Conservation (phyloP, 2,113 vertebrate genomes). For the Gavialis gangeticus region DNA sequence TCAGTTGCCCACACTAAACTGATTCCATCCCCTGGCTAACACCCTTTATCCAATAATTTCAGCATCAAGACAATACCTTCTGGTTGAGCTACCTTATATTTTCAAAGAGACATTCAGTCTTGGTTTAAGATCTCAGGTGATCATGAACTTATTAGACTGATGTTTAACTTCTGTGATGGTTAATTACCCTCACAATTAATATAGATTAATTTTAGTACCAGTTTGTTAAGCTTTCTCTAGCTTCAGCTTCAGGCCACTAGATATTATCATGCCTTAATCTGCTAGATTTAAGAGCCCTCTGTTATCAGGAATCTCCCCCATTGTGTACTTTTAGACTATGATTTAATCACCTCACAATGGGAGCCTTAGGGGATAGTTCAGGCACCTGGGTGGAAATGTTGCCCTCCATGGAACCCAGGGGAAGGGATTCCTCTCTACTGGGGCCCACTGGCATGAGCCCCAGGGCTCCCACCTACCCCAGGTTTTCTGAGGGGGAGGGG, state of each 20-base stretch:
- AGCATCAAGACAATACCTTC: background rate
- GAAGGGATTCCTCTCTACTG: too few relatives aligned
- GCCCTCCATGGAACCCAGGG: too few relatives aligned
- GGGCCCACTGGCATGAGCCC: too few relatives aligned
- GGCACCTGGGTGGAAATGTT: too few relatives aligned
- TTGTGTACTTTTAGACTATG: background rate
- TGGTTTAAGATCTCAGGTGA: background rate
- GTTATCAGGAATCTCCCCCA: background rate
- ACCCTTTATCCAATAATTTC: background rate
- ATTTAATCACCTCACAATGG: background rate
- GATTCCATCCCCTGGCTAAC: too few relatives aligned
- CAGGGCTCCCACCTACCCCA: too few relatives aligned
- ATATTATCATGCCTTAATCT: background rate
- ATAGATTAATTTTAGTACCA: background rate
- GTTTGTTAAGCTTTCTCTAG: background rate
- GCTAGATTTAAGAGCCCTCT: background rate
- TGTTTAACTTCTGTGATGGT: background rate
- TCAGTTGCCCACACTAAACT: too few relatives aligned
- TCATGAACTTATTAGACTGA: background rate
- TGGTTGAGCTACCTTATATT: background rate
- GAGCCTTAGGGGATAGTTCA: too few relatives aligned
- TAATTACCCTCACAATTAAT: background rate
- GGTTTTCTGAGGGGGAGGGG: too few relatives aligned
- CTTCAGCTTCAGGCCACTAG: background rate
- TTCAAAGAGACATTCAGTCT: background rate